A percentile compares a stretch with the other conserved stretches of the same genome.
Evolutionary conservation across 1,140 invertebrate species (phyloP).

Genomic region (Lepidurus couesii): DNA sequence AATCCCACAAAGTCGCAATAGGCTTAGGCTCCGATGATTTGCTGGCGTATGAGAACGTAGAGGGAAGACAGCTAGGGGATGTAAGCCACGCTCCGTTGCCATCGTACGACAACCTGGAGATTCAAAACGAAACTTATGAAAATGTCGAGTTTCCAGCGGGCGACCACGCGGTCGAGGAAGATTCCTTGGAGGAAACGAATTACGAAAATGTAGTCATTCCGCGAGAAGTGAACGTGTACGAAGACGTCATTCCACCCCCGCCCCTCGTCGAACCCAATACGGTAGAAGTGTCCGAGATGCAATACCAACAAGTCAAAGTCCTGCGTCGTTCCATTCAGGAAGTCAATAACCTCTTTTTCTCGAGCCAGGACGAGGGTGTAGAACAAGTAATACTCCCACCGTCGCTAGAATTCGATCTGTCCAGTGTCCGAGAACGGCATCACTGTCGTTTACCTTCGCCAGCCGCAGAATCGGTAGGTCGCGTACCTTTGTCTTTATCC

Average conservation of each 20-base stretch:
- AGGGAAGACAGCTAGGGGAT: not conserved
- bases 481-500: constrained; percentile 28
- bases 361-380: not conserved
- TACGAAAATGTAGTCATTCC: constrained; percentile 19
- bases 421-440: not conserved
- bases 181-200: not conserved
- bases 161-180: not conserved
- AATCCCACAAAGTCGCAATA: constrained; percentile 26
- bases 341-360: constrained; percentile 58
- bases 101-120: not conserved
- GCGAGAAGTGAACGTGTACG: constrained; percentile 31
- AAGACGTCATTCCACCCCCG: constrained; percentile 34
- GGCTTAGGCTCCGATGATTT: constrained; percentile 26
- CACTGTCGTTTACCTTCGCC: not conserved
- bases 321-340: constrained; percentile 65
- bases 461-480: constrained; percentile 2
- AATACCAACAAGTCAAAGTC: constrained; percentile 68
- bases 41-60: constrained; percentile 26
- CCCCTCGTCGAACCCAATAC: constrained; percentile 28
- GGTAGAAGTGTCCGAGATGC: constrained; percentile 45
- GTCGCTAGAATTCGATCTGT: constrained; percentile 1
- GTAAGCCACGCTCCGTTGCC: not conserved
- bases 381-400: not conserved
- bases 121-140: not conserved
- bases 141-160: constrained; percentile 19